Base-by-base conservation (phyloP, 2,888 invertebrate genomes). In the Muschampia plurimacula region DNA sequence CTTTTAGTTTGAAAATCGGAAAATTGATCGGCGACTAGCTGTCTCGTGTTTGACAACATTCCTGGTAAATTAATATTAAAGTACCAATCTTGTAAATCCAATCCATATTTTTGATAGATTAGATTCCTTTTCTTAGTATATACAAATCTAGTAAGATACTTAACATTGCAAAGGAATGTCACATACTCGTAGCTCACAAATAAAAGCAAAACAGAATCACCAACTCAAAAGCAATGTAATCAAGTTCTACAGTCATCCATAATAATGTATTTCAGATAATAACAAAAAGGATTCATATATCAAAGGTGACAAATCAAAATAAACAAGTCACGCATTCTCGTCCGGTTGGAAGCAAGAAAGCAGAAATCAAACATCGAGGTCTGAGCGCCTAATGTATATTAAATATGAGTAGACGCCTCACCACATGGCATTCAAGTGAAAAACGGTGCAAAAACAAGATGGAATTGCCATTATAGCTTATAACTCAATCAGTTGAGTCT, bases 301-400 rank as follows among this genome's bases (percentile, higher is more conserved):
- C 91, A 91, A 87, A 91, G 86, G 87, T 85, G 90, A 92, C 91
- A 92, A 90, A 91, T 91, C 88, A 89, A 92, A 92, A 92, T 91
- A 92, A 91, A 91, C 89, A 86, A 91, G 89, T 84, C 81, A 85
- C 84, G 87, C 88, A 91, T 91, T 91, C 91, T 83, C 81, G 78
- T 77, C 81, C 67, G 55, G 80, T 76, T 74, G 75, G 83, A 78
- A 77, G 83, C 87, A 91, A 92, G 91, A 90, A 87, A 89, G 84
- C 84, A 85, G 83, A 83, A 89, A 87, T 88, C 86, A 81, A 83
- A 87, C 84, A 88, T 88, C 85, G 83, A 87, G 85, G 83, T 83
- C 82, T 80, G 83, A 82, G 77, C 82, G 82, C 85, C 86, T 92
- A 90, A 92, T 93, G 91, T 89, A 90, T 90, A 90, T 91, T 89